Conservation (phyloP, 1,140 invertebrate genomes). For the Octopus sinensis region DNA sequence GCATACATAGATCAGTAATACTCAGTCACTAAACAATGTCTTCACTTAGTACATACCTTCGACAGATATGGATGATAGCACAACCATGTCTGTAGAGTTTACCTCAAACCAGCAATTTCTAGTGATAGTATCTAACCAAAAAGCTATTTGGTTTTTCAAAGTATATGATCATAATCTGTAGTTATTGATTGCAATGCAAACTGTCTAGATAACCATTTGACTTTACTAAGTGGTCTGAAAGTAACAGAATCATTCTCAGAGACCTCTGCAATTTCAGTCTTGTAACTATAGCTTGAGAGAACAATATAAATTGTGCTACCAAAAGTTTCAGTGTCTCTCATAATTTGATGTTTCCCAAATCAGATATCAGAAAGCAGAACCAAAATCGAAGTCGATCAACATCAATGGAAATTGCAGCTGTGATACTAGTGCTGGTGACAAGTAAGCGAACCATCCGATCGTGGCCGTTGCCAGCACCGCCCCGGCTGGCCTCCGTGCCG, state of each 20-base stretch:
- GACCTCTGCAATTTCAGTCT: not conserved
- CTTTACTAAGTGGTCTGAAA: not conserved
- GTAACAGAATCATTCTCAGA: not conserved
- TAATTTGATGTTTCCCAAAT: not conserved
- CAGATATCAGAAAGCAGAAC: too few species aligned
- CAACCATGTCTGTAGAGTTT: too few species aligned
- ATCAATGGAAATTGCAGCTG: too few species aligned
- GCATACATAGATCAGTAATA: too few species aligned
- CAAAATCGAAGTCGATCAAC: too few species aligned
- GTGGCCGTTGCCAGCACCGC: too few species aligned
- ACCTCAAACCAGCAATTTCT: not conserved
- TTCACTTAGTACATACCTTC: too few species aligned
- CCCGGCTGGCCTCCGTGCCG: too few species aligned
- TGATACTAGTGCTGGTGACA: too few species aligned
- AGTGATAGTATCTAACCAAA: not conserved
- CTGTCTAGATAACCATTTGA: not conserved
- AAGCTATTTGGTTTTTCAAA: not conserved
- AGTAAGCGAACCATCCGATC: too few species aligned
- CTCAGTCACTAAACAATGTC: too few species aligned
- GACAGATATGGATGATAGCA: too few species aligned
- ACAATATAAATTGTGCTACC: not conserved
- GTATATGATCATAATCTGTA: not conserved
- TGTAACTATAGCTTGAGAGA: not conserved
- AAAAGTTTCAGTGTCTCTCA: not conserved
- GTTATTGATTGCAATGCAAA: constrained; percentile 5